Conservation (phyloP, 2,797 vertebrate species). For the Cetoscarus ocellatus region DNA sequence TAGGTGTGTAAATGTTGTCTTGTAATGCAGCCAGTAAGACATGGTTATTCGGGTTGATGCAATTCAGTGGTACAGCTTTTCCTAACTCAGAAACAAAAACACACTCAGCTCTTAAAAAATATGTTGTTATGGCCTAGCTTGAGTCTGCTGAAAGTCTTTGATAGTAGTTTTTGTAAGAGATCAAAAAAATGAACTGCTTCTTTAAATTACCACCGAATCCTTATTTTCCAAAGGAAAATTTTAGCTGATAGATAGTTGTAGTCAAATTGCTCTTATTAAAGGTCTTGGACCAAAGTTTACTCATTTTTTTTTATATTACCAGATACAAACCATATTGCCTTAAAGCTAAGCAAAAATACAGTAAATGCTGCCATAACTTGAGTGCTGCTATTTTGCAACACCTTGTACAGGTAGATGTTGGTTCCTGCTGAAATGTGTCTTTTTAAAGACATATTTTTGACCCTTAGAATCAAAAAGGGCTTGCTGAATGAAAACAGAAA, state of each 20-base stretch:
- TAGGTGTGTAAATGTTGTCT: constrained; percentile 61
- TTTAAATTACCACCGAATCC: constrained; percentile 16
- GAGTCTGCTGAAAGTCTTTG: constrained; percentile 24
- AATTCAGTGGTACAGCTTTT: constrained; percentile 44
- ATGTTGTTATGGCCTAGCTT: constrained; percentile 17
- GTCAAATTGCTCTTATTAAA: constrained; percentile 49
- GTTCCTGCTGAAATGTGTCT: constrained; percentile 33
- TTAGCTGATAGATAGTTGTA: constrained; percentile 6
- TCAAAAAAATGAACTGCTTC: constrained; percentile 4
- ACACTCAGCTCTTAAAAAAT: constrained; percentile 58
- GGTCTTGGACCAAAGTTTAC: constrained; percentile 80
- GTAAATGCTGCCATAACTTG: constrained; percentile 30
- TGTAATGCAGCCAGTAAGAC: constrained; percentile 48
- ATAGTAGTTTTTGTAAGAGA: constrained; percentile 6
- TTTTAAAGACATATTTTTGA: constrained; percentile 5
- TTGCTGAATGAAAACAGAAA: constrained; percentile 49
- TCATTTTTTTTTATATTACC: constrained; percentile 56
- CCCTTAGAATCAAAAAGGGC: constrained; percentile 29
- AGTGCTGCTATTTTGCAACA: constrained; percentile 36
- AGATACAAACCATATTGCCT: constrained; percentile 71
- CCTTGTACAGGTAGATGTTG: constrained; percentile 43
- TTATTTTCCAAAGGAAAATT: constrained; percentile 34
- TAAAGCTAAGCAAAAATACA: constrained; percentile 59
- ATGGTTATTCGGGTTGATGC: constrained; percentile 38
- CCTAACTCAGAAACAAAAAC: constrained; percentile 23